Conservation (phyloP, 2,797 vertebrate genomes). For the Ciconia nigra region DNA sequence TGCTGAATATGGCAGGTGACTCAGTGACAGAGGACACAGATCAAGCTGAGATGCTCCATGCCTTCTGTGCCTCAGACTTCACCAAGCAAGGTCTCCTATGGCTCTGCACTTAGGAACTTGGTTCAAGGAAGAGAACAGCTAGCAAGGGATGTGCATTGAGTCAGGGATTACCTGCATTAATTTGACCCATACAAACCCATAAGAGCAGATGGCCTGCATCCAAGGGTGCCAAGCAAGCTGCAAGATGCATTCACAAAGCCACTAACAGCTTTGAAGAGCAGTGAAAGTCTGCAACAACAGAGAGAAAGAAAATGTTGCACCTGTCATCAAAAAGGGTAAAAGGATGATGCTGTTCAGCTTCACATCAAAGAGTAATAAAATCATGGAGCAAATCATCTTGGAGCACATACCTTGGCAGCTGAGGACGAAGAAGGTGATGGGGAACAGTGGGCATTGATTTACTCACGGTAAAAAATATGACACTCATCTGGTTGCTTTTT, state of each 20-base stretch:
- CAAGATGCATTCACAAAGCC: not conserved
- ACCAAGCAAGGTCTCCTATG: not conserved
- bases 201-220: not conserved
- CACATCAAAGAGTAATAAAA: not conserved
- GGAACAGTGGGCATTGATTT: not conserved
- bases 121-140: not conserved
- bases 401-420: not conserved
- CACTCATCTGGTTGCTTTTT: not conserved
- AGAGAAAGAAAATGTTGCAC: not conserved
- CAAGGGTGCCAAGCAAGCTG: not conserved
- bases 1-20: not conserved
- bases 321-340: not conserved
- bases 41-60: not conserved
- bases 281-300: not conserved
- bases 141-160: not conserved
- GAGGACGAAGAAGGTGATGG: not conserved
- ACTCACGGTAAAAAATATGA: not conserved
- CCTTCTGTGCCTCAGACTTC: not conserved
- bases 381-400: not conserved
- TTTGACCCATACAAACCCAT: not conserved
- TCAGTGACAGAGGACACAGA: not conserved
- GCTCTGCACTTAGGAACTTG: not conserved
- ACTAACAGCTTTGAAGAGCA: not conserved
- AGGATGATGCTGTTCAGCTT: not conserved
- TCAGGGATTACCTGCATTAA: not conserved